Evolutionary conservation across 2,797 vertebrate species (phyloP), one percentile per base, ranked within the genome.

Genomic region (Anolis apletophallus): DNA sequence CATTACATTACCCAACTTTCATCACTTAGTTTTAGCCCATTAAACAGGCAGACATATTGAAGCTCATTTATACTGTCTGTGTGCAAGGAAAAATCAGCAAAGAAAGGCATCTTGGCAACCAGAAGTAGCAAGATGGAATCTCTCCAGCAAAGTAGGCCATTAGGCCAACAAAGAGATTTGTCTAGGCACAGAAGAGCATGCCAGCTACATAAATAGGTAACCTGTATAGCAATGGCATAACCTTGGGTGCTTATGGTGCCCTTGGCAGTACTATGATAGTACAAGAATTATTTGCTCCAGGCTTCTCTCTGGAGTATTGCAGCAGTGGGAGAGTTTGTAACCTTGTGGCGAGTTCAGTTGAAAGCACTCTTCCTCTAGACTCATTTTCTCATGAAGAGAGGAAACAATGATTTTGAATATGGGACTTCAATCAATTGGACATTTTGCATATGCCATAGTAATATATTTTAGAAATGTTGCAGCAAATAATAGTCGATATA

Each of bases 21-120:
- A 84, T 81, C 81, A 84, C 16, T 81, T 19, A 68, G 67, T 67
- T 54, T 50, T 85, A 81, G 71, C 10, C 76, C 71, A 29, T 85
- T 87, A 88, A 81, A 57, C 0, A 87, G 17, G 67, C 81, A 86
- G 85, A 77, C 46, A 59, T 86, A 83, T 79, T 80, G 0, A 0
- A 59, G 83, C 76, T 68, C 79, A 50, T 79, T 87, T 81, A 72
- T 76, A 88, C 78, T 36, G 54, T 86, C 81, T 73, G 32, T 72
- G 54, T 88, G 80, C 84, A 75, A 36, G 81, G 80, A 69, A 87
- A 89, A 94, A 82, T 86, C 87, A 61, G 80, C 83, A 74, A 77
- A 36, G 57, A 78, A 21, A 0, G 0, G 84, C 86, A 59, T 55
- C 67, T 74, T 80, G 72, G 72, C 86, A 87, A 79, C 67, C 80